Evolutionary conservation across 2,797 vertebrate species (phyloP), one percentile per base, ranked within the genome.

Genomic region (Hydrolagus colliei): DNA sequence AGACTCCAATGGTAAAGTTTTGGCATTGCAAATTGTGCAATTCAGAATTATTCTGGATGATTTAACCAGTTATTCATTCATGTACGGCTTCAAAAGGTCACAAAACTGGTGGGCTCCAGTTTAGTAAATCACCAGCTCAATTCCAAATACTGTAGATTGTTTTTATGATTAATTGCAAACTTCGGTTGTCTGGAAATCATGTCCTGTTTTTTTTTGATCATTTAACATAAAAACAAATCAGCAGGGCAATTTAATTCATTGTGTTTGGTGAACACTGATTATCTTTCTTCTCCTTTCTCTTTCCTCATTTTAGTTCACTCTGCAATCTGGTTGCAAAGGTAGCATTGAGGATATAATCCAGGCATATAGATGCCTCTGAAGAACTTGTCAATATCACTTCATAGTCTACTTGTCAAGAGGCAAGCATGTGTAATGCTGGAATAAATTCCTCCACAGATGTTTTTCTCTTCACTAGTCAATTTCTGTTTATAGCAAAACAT

Each of bases 1-100:
- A 41, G 32, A 84, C 32, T 5, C 71, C 67, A 71, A 80, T 67
- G 35, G 13, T 80, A 5, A 2, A 32, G 63, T 35, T 80, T 80
- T 67, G 27, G 14, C 63, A 41, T 67, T 52, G 41, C 41, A 6
- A 52, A 52, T 52, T 41, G 8, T 41, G 27, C 63, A 68, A 68
- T 82, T 68, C 63, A 68, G 22, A 32, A 82, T 82, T 82, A 67
- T 79, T 79, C 61, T 65, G 61, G 62, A 79, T 61, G 18, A 61
- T 76, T 41, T 52, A 52, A 62, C 41, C 14, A 63, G 13, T 16
- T 75, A 52, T 52, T 82, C 22, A 13, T 35, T 35, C 62, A 82
- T 22, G 6, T 20, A 16, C 41, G 9, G 1, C 27, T 68, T 82
- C 79, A 82, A 68, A 82, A 68, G 7, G 20, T 75, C 35, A 35